Evolutionary conservation across 2,888 invertebrate genomes (phyloP).

Genomic region (Lydus trimaculatus): DNA sequence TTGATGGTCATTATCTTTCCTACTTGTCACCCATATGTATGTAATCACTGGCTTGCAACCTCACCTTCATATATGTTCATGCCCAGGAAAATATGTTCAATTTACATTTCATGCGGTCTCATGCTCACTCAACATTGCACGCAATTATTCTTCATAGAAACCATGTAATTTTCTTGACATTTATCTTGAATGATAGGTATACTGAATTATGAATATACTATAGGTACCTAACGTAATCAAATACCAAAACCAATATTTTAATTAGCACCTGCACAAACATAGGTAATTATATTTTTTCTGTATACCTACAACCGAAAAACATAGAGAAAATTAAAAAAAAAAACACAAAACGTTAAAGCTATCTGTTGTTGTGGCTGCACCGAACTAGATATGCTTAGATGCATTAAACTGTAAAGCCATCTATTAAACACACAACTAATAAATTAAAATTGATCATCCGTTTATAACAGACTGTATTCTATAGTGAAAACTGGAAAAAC

Average conservation of each 20-base stretch:
- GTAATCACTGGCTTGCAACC: conserved; percentile 33
- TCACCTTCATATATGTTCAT: conserved; percentile 27
- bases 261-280: background rate
- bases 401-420: conserved; percentile 20
- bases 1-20: conserved; percentile 38
- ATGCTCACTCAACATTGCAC: background rate
- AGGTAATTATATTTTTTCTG: too few species aligned
- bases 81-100: conserved; percentile 29
- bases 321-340: too few species aligned
- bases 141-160: conserved; percentile 29
- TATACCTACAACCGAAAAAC: background rate
- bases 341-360: too few species aligned
- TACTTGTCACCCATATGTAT: conserved; percentile 36
- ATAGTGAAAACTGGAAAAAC: conserved; percentile 7
- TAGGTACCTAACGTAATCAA: background rate
- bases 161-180: conserved; percentile 23
- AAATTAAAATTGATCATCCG: conserved; percentile 46
- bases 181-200: background rate
- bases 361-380: background rate
- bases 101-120: conserved; percentile 25
- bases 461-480: conserved; percentile 42
- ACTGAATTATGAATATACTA: background rate
- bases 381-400: background rate
- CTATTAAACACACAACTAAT: conserved; percentile 27
- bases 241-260: background rate